phyloP scores from a whole-genome alignment of 53 echinoderm and acorn worm species.

The Patiria pectinifera region DNA sequence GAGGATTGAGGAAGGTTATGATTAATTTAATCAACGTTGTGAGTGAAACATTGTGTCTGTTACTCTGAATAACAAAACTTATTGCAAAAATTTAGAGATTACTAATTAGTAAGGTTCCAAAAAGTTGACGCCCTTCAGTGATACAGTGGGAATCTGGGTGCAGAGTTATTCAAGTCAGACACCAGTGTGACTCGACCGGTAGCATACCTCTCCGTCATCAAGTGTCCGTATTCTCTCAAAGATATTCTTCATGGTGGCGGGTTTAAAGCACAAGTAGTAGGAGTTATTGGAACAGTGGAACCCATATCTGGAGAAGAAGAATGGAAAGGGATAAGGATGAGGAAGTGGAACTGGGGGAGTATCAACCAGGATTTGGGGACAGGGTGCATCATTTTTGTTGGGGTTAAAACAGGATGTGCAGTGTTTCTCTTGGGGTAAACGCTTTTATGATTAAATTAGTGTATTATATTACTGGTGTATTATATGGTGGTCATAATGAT shows the following conservation, averaged over 20 bases:
- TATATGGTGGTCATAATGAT: no score
- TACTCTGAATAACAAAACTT: no score
- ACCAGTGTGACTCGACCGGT: neutral
- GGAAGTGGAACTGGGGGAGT: neutral
- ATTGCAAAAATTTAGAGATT: no score
- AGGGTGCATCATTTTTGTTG: neutral
- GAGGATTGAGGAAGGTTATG: no score
- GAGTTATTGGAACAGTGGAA: constrained; percentile 94
- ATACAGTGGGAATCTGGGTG: no score
- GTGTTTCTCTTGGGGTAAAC: neutral
- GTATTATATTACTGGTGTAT: no score
- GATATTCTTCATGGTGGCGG: constrained; percentile 77
- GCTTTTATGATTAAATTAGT: no score
- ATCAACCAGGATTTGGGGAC: neutral
- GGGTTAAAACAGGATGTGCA: neutral
- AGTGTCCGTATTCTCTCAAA: constrained; percentile 86
- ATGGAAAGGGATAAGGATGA: neutral
- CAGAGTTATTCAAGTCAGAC: no score
- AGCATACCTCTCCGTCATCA: constrained; percentile 78
- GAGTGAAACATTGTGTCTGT: no score
- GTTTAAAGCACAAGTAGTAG: constrained; percentile 87
- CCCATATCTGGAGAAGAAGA: constrained; percentile 81
- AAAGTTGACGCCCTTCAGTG: no score
- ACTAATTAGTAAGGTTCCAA: no score
- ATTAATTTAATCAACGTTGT: no score